A percentile compares a stretch with the other conserved stretches of the same genome.
Evolutionary conservation across 2,113 vertebrate species (phyloP).

Genomic region (Prinia subflava): DNA sequence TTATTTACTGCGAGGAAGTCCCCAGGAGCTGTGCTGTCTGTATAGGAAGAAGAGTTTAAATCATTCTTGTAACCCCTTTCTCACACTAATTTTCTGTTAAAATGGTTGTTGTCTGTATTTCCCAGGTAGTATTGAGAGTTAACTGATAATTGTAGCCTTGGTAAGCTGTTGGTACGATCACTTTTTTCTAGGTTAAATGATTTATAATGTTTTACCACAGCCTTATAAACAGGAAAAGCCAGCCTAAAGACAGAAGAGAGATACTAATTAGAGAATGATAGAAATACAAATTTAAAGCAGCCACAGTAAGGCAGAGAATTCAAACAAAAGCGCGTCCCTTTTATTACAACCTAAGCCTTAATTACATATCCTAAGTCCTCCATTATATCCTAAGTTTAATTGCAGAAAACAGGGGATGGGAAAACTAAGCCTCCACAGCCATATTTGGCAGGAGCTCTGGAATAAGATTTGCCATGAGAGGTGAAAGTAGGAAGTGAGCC

Average conservation of each 20-base stretch:
- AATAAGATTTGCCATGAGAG: neutral
- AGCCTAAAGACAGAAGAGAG: conserved; percentile 42
- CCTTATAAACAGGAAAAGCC: conserved; percentile 54
- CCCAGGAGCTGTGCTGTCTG: neutral
- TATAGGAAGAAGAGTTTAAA: neutral
- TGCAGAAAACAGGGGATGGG: conserved; percentile 15
- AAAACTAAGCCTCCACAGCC: conserved; percentile 8
- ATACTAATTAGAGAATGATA: conserved; percentile 54
- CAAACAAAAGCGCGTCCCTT: conserved; percentile 38
- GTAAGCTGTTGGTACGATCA: neutral
- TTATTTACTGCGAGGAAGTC: neutral
- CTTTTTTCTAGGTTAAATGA: conserved; percentile 46
- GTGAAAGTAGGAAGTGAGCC: conserved; percentile 6
- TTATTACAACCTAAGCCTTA: conserved; percentile 47
- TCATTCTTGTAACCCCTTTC: neutral
- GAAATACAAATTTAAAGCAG: conserved; percentile 53
- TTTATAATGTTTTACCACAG: neutral
- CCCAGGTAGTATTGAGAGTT: neutral
- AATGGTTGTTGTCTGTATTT: neutral
- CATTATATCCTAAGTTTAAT: conserved; percentile 25
- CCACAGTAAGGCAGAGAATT: conserved; percentile 10
- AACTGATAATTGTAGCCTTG: neutral
- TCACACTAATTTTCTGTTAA: neutral
- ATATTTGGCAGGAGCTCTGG: neutral
- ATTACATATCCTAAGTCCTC: conserved; percentile 33